Percentiles rank a stretch among this genome's conserved stretches.
Evolutionary conservation across 2,797 vertebrate genomes (phyloP).

Genomic region (Danio choprae): DNA sequence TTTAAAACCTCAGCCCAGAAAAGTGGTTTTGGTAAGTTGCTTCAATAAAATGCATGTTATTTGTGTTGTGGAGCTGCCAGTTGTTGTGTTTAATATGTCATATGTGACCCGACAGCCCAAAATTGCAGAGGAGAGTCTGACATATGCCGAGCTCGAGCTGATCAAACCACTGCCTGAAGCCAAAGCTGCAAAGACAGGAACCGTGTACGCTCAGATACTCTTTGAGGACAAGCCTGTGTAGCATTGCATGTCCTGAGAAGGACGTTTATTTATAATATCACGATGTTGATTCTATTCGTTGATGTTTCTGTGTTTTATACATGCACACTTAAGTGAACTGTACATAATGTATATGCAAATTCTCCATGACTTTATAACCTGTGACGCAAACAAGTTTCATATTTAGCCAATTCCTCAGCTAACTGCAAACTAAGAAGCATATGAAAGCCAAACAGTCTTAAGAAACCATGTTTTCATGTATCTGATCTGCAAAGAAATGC

Average conservation of each 20-base stretch:
- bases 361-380: neutral
- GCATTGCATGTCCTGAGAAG: neutral
- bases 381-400: neutral
- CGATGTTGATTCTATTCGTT: neutral
- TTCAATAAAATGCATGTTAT: neutral
- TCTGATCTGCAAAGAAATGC: too few species aligned
- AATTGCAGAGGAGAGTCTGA: slow-evolving; percentile 91
- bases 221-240: slow-evolving; percentile 90
- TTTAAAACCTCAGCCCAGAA: slow-evolving; percentile 90
- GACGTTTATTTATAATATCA: neutral
- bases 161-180: slow-evolving; percentile 84
- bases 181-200: slow-evolving; percentile 79
- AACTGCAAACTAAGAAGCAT: neutral
- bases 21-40: slow-evolving; percentile 87
- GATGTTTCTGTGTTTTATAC: neutral
- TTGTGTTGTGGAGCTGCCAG: neutral
- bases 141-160: slow-evolving; percentile 94
- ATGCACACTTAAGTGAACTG: neutral
- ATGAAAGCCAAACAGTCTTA: neutral
- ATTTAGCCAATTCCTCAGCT: neutral
- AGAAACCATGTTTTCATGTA: too few species aligned
- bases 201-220: slow-evolving; percentile 94
- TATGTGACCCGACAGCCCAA: slow-evolving; percentile 71
- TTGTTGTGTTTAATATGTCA: neutral
- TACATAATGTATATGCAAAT: slow-evolving; percentile 20